These are phyloP conservation scores for Aspiorhynchus laticeps DNA, from an alignment of 2,113 vertebrate species.

Conservation along the genomic window DNA sequence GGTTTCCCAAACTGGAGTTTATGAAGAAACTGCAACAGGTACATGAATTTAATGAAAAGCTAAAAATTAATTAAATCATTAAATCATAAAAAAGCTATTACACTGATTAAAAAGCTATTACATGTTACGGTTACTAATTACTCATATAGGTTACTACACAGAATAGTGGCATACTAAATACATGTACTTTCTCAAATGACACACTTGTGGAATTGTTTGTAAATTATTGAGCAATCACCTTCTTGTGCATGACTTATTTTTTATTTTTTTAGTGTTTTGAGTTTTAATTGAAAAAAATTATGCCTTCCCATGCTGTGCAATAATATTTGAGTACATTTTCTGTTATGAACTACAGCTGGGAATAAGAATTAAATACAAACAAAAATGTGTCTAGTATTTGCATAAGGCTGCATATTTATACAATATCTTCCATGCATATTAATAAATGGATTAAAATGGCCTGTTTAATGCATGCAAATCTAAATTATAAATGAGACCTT, in stretches of 20 bases:
- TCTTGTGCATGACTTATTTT: not conserved
- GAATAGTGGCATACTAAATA: not conserved
- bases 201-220: not conserved
- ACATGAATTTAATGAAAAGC: no score
- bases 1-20: no score
- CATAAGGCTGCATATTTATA: conserved; percentile 84
- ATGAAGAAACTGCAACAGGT: no score
- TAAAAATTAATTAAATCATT: no score
- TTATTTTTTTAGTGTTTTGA: conserved; percentile 68
- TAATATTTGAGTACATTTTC: conserved; percentile 76
- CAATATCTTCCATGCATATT: conserved; percentile 80
- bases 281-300: conserved; percentile 77
- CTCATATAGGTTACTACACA: not conserved
- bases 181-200: not conserved
- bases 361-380: conserved; percentile 80
- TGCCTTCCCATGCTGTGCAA: conserved; percentile 74
- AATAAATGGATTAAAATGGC: conserved; percentile 83
- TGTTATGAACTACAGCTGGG: conserved; percentile 76
- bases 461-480: conserved; percentile 82
- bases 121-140: not conserved
- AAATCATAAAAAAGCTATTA: no score
- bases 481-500: conserved; percentile 85
- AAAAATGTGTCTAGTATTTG: conserved; percentile 77
- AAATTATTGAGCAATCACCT: not conserved
- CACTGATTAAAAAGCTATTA: not conserved